phyloP scores from a whole-genome alignment of 2,888 invertebrate species.

The Campopleginae sp. region DNA sequence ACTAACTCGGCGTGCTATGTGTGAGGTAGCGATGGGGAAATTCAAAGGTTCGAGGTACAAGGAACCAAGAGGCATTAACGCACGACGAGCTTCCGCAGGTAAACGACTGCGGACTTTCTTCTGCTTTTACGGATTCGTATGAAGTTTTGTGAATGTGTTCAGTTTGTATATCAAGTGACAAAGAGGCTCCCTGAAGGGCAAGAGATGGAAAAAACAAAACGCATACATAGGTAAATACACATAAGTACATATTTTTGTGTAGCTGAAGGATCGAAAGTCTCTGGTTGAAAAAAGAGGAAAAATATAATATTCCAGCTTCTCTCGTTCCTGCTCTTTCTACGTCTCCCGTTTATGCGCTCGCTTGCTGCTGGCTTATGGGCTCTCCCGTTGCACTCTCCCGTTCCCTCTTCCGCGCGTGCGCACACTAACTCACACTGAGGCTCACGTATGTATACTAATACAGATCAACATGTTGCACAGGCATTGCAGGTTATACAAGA shows the following conservation, averaged over 20 bases:
- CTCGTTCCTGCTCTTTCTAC: constrained; percentile 50
- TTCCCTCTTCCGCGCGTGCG: constrained; percentile 52
- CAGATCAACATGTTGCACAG: constrained; percentile 18
- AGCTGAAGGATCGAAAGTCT: background rate
- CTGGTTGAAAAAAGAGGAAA: constrained; percentile 35
- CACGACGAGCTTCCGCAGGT: background rate
- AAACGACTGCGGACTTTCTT: background rate
- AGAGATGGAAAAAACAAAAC: constrained; percentile 19
- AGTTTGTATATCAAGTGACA: constrained; percentile 44
- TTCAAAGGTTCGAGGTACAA: background rate
- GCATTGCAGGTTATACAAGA: constrained; percentile 21
- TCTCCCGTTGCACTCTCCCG: constrained; percentile 52
- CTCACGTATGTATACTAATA: constrained; percentile 7
- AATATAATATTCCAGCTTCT: constrained; percentile 27
- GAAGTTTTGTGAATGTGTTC: background rate
- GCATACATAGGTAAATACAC: background rate
- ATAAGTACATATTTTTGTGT: background rate
- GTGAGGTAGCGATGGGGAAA: background rate
- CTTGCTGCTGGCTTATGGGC: constrained; percentile 56
- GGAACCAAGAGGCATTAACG: constrained; percentile 42
- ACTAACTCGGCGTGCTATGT: background rate
- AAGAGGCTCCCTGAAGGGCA: constrained; percentile 36
- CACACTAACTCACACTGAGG: background rate
- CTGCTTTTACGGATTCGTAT: background rate
- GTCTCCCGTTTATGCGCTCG: constrained; percentile 44